Base-by-base conservation (phyloP, 2,113 vertebrate genomes). In the Periophthalmus modestus region DNA sequence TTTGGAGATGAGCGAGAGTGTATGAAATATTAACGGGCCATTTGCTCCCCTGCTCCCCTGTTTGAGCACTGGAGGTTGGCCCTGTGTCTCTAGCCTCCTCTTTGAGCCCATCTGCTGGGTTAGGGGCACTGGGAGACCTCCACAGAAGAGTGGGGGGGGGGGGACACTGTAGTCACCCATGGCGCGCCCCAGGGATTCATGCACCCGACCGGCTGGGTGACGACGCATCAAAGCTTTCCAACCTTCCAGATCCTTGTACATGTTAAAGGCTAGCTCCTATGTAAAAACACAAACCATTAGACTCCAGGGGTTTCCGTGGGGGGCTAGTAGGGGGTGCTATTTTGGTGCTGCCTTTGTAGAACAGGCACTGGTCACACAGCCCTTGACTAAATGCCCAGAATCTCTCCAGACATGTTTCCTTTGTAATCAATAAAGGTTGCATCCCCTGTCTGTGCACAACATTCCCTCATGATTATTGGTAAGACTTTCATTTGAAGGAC, bases 21-120 rank as follows among this genome's bases (percentile, higher is more conserved):
- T 91, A 91, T 92, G 83, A 92, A 92, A 92, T 91, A 92, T 91
- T 92, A 91, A 92, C 90, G 87, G 85, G 89, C 90, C 91, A 88
- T 90, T 91, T 92, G 90, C 89, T 91, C 88, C 89, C 83, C 90
- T 91, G 90, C 90, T 87, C 85, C 89, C 85, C 86, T 89, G 88
- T 89, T 90, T 82, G 88, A 87, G 87, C 87, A 76, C 85, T 91
- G 89, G 82, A 87, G 87, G 87, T 87, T 88, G 88, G 90, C 89
- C 81, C 80, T 54, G 82, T 67, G 82, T 92, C 87, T 89, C 86
- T 82, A 81, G 81, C 87, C 78, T 28, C 90, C 88, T 92, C 87
- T 92, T 92, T 92, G 91, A 92, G 91, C 89, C 91, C 91, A 92
- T 92, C 91, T 92, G 91, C 84, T 91, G 91, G 84, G 87, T 59